phyloP scores from a whole-genome alignment of 2,113 vertebrate species.

The Pedionomus torquatus region DNA sequence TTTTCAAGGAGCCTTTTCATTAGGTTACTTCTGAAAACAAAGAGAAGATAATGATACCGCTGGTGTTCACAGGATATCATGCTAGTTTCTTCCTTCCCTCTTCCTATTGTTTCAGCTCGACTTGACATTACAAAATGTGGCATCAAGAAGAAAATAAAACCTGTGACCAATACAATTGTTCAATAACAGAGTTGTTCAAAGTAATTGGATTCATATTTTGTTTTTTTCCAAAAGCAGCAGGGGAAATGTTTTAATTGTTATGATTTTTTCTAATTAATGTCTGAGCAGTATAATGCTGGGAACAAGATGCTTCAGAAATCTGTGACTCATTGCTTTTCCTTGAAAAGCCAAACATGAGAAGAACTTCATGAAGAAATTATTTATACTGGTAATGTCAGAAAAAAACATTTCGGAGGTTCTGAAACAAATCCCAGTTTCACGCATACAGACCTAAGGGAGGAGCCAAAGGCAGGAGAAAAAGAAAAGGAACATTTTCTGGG shows the following conservation, averaged over 20 bases:
- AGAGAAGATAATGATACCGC: not conserved
- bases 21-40: conserved; percentile 20
- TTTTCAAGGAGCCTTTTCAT: conserved; percentile 20
- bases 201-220: not conserved
- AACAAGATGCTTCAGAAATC: not conserved
- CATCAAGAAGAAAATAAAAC: not conserved
- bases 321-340: conserved; percentile 5
- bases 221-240: not conserved
- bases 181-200: not conserved
- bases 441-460: fast-evolving
- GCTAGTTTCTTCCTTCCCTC: not conserved
- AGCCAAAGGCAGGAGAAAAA: not conserved
- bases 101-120: not conserved
- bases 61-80: not conserved
- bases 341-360: not conserved
- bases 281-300: not conserved
- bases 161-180: not conserved
- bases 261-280: not conserved
- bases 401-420: not conserved
- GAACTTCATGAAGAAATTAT: not conserved
- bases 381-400: not conserved
- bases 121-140: not conserved
- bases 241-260: not conserved
- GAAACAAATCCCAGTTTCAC: not conserved
- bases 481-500: not conserved